These are phyloP conservation scores for Ariolimax columbianus DNA, from an alignment of 2,888 invertebrate species.

Conservation along the genomic window DNA sequence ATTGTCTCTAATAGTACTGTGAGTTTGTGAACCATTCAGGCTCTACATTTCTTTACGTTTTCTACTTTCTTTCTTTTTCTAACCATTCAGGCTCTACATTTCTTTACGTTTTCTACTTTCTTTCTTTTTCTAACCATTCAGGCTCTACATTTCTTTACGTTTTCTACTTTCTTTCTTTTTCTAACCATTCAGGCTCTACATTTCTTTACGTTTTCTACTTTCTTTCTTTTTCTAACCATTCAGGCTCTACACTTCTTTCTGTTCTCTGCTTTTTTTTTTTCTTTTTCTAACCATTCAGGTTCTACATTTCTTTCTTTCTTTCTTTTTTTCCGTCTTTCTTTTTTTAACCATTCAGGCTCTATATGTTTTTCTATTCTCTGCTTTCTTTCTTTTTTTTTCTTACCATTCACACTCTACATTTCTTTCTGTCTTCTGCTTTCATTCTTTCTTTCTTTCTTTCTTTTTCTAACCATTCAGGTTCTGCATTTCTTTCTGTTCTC, in stretches of 20 bases:
- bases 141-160: too few relatives aligned
- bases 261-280: constrained; percentile 89
- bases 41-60: too few relatives aligned
- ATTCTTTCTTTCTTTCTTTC: neutral
- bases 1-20: too few relatives aligned
- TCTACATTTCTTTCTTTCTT: constrained; percentile 96
- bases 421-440: neutral
- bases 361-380: neutral
- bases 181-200: too few relatives aligned
- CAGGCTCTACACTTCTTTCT: constrained; percentile 93
- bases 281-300: constrained; percentile 82
- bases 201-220: neutral
- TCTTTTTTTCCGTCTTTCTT: constrained; percentile 84
- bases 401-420: neutral
- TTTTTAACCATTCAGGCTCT: too few relatives aligned
- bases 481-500: too few relatives aligned
- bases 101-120: too few relatives aligned
- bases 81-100: too few relatives aligned
- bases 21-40: too few relatives aligned
- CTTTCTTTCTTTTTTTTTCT: neutral
- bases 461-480: neutral
- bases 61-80: too few relatives aligned
- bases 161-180: too few relatives aligned
- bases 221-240: neutral
- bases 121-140: too few relatives aligned